Percentiles rank a stretch among this genome's conserved stretches.
These are phyloP conservation scores for Clarias platycephalus DNA, from an alignment of 2,797 vertebrate species.

Conservation along the genomic window DNA sequence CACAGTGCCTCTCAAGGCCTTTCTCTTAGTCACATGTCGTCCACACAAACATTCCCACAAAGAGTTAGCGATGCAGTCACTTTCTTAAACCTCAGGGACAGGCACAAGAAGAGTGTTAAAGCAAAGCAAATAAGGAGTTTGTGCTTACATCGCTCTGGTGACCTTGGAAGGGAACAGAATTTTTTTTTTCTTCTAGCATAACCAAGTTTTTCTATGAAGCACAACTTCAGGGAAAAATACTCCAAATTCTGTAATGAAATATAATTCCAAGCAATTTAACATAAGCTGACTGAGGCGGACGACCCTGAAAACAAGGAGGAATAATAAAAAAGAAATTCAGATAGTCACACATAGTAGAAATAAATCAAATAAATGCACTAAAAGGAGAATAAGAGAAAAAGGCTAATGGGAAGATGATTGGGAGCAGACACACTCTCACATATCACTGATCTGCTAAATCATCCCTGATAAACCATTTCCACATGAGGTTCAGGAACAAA, in stretches of 20 bases:
- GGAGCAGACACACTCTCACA: neutral
- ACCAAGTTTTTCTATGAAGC: neutral
- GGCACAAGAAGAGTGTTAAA: conserved; percentile 8
- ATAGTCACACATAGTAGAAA: conserved; percentile 24
- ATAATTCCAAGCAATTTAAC: conserved; percentile 40
- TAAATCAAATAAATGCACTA: neutral
- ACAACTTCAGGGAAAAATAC: neutral
- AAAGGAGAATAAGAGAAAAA: conserved; percentile 7
- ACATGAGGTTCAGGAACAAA: neutral
- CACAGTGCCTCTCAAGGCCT: conserved; percentile 42
- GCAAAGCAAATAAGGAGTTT: neutral
- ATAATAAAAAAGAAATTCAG: conserved; percentile 1
- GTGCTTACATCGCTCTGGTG: neutral
- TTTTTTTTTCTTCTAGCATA: neutral
- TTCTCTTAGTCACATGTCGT: conserved; percentile 27
- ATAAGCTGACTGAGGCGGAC: neutral
- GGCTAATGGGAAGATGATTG: conserved; percentile 18
- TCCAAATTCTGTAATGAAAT: conserved; percentile 33
- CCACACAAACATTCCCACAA: conserved; percentile 26
- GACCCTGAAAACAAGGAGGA: conserved; percentile 15
- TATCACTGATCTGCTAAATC: conserved; percentile 13
- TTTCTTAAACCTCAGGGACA: conserved; percentile 30
- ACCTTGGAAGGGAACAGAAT: conserved; percentile 16
- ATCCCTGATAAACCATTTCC: conserved; percentile 1
- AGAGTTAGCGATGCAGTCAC: neutral